These are phyloP conservation scores for Drosophila ficusphila DNA, from an alignment of 1,140 invertebrate genomes.

Conservation along the genomic window DNA sequence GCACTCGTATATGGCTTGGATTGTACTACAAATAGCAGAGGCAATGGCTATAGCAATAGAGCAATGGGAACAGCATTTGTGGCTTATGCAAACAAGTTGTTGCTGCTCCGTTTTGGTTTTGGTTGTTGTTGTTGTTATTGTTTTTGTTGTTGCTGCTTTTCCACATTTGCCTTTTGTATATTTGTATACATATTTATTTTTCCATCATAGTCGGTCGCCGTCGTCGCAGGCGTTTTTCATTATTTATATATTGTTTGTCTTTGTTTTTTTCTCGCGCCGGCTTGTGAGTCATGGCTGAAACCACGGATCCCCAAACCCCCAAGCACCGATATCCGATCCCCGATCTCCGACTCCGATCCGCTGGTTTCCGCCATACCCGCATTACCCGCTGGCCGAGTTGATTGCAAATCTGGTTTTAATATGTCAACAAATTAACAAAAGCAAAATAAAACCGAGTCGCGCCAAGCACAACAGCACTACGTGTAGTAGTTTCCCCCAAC, in stretches of 20 bases:
- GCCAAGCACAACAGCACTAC: conserved; percentile 37
- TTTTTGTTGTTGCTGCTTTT: conserved; percentile 8
- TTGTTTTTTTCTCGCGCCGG: conserved; percentile 60
- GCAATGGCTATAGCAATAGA: conserved; percentile 5
- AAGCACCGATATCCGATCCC: not conserved
- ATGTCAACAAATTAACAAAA: conserved; percentile 80
- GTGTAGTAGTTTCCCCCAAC: conserved; percentile 1
- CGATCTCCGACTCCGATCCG: not conserved
- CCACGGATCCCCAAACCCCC: not conserved
- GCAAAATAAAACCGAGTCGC: conserved; percentile 36
- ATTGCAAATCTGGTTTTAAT: conserved; percentile 83
- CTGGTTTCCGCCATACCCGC: conserved; percentile 9
- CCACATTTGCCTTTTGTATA: conserved; percentile 4
- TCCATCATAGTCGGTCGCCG: conserved; percentile 26
- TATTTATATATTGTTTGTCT: conserved; percentile 54
- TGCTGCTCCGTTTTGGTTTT: no score
- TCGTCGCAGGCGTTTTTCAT: conserved; percentile 63
- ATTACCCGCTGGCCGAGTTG: conserved; percentile 56
- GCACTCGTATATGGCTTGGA: conserved; percentile 17
- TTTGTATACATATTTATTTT: conserved; percentile 51
- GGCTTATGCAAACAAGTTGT: conserved; percentile 73
- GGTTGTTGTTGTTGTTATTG: conserved; percentile 7
- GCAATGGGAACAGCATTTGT: conserved; percentile 43
- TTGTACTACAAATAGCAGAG: conserved; percentile 33
- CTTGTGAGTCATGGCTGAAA: conserved; percentile 65